Percentiles rank a stretch among this genome's conserved stretches.
Conservation (phyloP, 2,113 vertebrate genomes). For the Phrynocephalus versicolor region DNA sequence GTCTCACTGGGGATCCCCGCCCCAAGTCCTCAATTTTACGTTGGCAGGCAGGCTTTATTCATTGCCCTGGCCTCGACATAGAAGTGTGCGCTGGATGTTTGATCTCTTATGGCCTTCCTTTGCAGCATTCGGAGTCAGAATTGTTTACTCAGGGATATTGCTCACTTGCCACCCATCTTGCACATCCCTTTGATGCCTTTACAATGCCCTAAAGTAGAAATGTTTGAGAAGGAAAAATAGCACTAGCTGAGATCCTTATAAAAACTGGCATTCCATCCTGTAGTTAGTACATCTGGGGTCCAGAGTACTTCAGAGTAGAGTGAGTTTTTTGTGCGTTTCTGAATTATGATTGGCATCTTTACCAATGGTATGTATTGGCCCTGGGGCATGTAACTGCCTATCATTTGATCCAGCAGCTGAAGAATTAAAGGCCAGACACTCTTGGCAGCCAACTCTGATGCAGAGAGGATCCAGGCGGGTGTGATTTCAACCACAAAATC, state of each 20-base stretch:
- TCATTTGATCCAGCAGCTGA: background rate
- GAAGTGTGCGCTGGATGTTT: background rate
- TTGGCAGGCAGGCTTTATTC: background rate
- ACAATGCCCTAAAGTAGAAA: background rate
- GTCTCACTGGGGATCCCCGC: background rate
- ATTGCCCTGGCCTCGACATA: background rate
- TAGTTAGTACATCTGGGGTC: background rate
- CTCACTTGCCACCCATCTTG: background rate
- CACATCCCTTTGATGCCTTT: background rate
- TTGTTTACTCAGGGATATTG: background rate
- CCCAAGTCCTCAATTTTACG: too few species aligned
- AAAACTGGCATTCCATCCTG: background rate
- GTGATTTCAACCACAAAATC: background rate
- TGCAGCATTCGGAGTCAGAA: background rate
- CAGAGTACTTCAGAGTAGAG: background rate
- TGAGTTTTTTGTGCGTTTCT: background rate
- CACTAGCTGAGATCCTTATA: background rate
- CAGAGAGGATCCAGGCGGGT: background rate
- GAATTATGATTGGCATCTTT: constrained; percentile 2
- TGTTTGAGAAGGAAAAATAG: background rate
- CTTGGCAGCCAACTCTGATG: constrained; percentile 5
- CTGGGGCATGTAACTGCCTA: background rate
- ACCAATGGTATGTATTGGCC: background rate
- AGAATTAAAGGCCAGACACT: background rate
- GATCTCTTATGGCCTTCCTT: background rate